Evolutionary conservation across 2,797 vertebrate genomes (phyloP), one percentile per base, ranked within the genome.

Genomic region (Acanthurus tractus): DNA sequence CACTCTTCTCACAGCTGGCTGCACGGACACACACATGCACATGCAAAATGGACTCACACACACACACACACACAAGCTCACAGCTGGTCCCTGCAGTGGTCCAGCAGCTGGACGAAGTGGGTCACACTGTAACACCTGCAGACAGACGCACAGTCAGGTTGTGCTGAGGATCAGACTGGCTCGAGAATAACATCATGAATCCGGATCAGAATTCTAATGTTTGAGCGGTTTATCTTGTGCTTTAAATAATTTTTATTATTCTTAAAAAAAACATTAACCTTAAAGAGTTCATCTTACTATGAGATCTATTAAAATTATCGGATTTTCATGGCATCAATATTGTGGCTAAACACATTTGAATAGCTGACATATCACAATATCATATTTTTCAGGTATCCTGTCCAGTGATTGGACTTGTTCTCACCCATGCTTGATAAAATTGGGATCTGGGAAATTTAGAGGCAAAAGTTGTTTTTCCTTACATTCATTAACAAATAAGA

Each of bases 51-150:
- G 29, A 53, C 52, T 25, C 52, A 64, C 56, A 40, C 63, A 64
- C 65, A 59, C 53, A 70, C 73, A 63, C 71, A 61, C 74, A 65
- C 46, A 65, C 78, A 72, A 77, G 81, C 63, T 69, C 55, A 64
- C 82, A 86, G 85, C 88, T 89, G 87, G 74, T 81, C 68, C 42
- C 42, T 74, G 64, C 76, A 73, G 76, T 66, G 14, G 61, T 46
- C 63, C 83, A 82, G 84, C 89, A 86, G 88, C 90, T 88, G 83
- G 44, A 38, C 23, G 71, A 85, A 84, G 59, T 2, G 34, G 72
- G 76, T 81, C 69, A 65, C 75, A 40, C 42, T 59, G 54, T 73
- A 89, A 86, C 89, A 93, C 88, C 89, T 92, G 87, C 70, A 80
- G 61, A 52, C 59, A 45, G 45, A 59, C 4, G 0, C 63, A 0